phyloP scores from a whole-genome alignment of 2,113 vertebrate genomes.

The Indicator indicator region DNA sequence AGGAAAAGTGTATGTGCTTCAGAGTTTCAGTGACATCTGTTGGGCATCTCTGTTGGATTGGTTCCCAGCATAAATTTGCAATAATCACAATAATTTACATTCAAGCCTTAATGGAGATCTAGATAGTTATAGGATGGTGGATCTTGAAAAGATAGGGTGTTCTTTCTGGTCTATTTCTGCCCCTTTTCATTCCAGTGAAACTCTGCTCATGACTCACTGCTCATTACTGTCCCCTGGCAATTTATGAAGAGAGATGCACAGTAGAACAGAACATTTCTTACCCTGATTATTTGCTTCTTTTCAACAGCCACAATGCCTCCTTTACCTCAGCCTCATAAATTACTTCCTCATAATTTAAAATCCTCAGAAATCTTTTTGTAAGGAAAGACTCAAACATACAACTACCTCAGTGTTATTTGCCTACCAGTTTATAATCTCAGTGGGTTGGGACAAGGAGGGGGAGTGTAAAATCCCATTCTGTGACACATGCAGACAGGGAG shows the following conservation, averaged over 20 bases:
- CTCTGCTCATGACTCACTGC: slow-evolving; percentile 16
- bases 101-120: not conserved
- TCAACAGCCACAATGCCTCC: not conserved
- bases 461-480: not conserved
- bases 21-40: not conserved
- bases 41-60: not conserved
- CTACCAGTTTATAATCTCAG: not conserved
- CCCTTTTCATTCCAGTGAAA: not conserved
- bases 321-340: not conserved
- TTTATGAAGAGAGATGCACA: not conserved
- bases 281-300: not conserved
- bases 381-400: not conserved
- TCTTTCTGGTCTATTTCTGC: slow-evolving; percentile 26
- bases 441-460: not conserved
- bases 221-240: slow-evolving; percentile 14
- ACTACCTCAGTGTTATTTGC: not conserved
- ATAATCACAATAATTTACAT: slow-evolving; percentile 37
- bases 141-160: not conserved
- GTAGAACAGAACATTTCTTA: not conserved
- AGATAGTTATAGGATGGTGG: not conserved
- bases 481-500: not conserved
- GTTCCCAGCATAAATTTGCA: slow-evolving; percentile 30
- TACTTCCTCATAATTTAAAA: not conserved
- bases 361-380: not conserved
- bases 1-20: not conserved